A percentile compares a stretch with the other conserved stretches of the same genome.
These are phyloP conservation scores for Lysandra bellargus DNA, from an alignment of 2,888 invertebrate genomes.

Conservation along the genomic window DNA sequence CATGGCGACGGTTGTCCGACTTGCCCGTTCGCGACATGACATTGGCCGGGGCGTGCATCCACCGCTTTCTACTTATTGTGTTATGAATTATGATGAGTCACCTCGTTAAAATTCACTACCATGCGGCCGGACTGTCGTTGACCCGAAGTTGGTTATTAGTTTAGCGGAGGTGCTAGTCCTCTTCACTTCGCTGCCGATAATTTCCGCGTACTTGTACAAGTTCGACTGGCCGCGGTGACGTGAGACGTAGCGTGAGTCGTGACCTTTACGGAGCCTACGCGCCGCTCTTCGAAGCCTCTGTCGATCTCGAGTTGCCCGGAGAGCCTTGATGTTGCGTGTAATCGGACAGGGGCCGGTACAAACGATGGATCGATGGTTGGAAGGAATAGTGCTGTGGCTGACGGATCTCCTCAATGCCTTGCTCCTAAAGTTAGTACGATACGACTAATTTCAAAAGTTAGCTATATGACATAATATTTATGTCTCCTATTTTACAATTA, in stretches of 20 bases:
- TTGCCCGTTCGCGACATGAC: neutral
- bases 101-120: slow-evolving; percentile 5
- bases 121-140: slow-evolving; percentile 1
- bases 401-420: slow-evolving; percentile 49
- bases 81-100: slow-evolving; percentile 24
- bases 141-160: neutral
- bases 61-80: slow-evolving; percentile 25
- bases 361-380: slow-evolving; percentile 49
- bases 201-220: slow-evolving; percentile 33
- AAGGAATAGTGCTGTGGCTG: slow-evolving; percentile 53
- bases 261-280: slow-evolving; percentile 8
- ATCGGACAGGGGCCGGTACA: slow-evolving; percentile 29
- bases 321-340: slow-evolving; percentile 4
- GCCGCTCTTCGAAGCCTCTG: slow-evolving; percentile 30
- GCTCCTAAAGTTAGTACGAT: slow-evolving; percentile 56
- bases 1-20: neutral
- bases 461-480: neutral
- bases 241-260: neutral
- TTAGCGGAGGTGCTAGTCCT: neutral
- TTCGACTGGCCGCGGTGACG: slow-evolving; percentile 33
- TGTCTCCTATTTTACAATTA: neutral
- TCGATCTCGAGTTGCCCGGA: slow-evolving; percentile 31
- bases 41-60: neutral
- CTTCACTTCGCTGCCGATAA: slow-evolving; percentile 1
- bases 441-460: slow-evolving; percentile 32